phyloP scores from a whole-genome alignment of 2,113 vertebrate genomes.

The Xiphophorus couchianus region DNA sequence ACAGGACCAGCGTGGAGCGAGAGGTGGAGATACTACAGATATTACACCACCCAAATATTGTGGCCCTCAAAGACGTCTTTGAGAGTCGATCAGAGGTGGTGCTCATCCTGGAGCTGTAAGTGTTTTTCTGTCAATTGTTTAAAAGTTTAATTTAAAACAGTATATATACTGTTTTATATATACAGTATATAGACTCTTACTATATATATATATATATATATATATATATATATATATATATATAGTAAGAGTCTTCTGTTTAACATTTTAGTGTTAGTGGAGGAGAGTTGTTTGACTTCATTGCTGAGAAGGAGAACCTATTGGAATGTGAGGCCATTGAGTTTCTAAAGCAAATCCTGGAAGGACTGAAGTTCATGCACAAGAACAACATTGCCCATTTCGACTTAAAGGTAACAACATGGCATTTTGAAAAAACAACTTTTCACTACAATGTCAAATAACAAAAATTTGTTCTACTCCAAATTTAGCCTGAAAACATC shows the following conservation, averaged over 20 bases:
- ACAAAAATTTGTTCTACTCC: conserved; percentile 6
- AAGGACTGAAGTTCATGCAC: conserved; percentile 77
- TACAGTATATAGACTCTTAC: background rate
- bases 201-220: background rate
- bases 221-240: background rate
- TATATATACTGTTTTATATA: background rate
- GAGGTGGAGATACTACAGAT: conserved; percentile 80
- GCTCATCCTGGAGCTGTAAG: conserved; percentile 85
- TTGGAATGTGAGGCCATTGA: conserved; percentile 80
- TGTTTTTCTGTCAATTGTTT: conserved; percentile 1
- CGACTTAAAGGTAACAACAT: conserved; percentile 76
- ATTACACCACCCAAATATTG: conserved; percentile 79
- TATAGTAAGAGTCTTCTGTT: background rate
- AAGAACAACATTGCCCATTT: conserved; percentile 76
- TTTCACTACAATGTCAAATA: background rate
- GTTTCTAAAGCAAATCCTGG: conserved; percentile 83
- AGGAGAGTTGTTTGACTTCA: conserved; percentile 87
- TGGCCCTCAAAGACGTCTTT: conserved; percentile 80
- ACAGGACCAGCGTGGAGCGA: conserved; percentile 72
- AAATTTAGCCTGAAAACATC: conserved; percentile 83
- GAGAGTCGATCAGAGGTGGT: conserved; percentile 81
- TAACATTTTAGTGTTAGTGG: conserved; percentile 68
- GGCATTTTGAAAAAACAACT: background rate
- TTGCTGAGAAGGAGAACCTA: conserved; percentile 83
- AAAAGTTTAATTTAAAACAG: too few relatives aligned